Evolutionary conservation across 2,888 invertebrate species (phyloP).

Genomic region (Teleogryllus oceanicus): DNA sequence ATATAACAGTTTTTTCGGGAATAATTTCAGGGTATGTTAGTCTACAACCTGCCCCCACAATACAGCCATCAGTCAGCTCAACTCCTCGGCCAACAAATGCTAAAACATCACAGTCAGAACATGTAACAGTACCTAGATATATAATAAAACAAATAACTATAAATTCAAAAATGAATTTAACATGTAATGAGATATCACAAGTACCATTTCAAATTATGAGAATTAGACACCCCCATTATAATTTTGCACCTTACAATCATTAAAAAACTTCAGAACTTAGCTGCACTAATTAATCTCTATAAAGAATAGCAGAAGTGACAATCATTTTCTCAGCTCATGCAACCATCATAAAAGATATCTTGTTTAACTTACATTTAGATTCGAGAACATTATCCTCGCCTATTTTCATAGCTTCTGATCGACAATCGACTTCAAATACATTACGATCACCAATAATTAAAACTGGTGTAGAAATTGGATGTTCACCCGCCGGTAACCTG

Average conservation of each 20-base stretch:
- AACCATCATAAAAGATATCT: background rate
- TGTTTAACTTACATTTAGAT: conserved; percentile 62
- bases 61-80: conserved; percentile 83
- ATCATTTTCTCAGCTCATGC: too few species aligned
- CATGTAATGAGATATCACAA: too few species aligned
- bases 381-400: conserved; percentile 96
- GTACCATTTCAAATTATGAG: too few species aligned
- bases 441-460: conserved; percentile 88
- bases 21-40: conserved; percentile 71
- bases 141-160: too few species aligned
- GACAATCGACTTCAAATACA: conserved; percentile 91
- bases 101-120: conserved; percentile 40
- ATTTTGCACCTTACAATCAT: too few species aligned
- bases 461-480: conserved; percentile 49
- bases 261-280: too few species aligned
- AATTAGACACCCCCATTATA: too few species aligned
- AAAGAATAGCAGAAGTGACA: too few species aligned
- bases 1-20: conserved; percentile 85
- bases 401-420: conserved; percentile 75
- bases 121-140: too few species aligned
- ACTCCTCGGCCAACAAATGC: conserved; percentile 77
- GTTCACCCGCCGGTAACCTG: conserved; percentile 46
- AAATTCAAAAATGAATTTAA: too few species aligned
- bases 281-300: too few species aligned
- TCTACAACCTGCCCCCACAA: conserved; percentile 82